phyloP scores from a whole-genome alignment of 2,113 vertebrate species.

The Kryptolebias marmoratus region DNA sequence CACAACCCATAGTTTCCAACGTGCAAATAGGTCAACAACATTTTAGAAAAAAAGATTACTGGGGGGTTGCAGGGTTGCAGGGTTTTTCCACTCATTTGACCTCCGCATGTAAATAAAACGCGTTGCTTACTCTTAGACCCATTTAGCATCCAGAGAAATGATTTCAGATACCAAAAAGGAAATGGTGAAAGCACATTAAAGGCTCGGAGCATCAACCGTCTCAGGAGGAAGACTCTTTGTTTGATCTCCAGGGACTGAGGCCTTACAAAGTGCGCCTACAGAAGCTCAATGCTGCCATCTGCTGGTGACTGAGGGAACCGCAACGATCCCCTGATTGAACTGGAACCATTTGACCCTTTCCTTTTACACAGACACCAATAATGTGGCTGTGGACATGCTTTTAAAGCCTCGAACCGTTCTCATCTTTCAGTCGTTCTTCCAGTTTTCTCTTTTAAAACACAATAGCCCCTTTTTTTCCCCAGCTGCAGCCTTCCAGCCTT shows the following conservation, averaged over 20 bases:
- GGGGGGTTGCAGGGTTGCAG: background rate
- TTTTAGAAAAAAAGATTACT: constrained; percentile 1
- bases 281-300: constrained; percentile 63
- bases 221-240: constrained; percentile 64
- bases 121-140: background rate
- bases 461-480: constrained; percentile 8
- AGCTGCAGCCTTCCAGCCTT: constrained; percentile 20
- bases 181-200: constrained; percentile 19
- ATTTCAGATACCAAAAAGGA: background rate
- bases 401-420: constrained; percentile 7
- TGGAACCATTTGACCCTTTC: background rate
- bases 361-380: background rate
- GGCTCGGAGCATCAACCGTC: constrained; percentile 55
- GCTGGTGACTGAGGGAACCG: constrained; percentile 43
- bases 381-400: background rate
- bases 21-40: constrained; percentile 11
- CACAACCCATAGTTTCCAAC: background rate
- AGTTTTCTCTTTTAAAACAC: constrained; percentile 6
- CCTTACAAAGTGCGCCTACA: background rate
- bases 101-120: background rate
- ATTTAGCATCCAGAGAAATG: background rate
- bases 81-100: constrained; percentile 11
- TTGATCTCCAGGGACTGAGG: constrained; percentile 45
- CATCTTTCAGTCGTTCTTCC: constrained; percentile 3
- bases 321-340: background rate